Percentiles rank a stretch among this genome's conserved stretches.
Conservation (phyloP, 2,888 invertebrate species). For the Pemphredon lugubris region DNA sequence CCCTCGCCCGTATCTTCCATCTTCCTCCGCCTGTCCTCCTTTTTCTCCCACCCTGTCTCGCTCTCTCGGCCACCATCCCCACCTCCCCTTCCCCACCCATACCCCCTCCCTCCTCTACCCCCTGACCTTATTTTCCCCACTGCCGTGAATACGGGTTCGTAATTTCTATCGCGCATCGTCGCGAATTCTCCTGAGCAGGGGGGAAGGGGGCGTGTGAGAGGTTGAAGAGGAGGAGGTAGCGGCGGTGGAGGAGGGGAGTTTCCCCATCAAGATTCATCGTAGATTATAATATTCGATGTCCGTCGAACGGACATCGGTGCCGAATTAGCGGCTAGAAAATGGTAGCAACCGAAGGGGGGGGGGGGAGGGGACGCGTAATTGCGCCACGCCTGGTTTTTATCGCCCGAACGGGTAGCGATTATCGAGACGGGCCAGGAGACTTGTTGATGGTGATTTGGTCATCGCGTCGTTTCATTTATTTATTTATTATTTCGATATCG, state of each 20-base stretch:
- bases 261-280: conserved; percentile 59
- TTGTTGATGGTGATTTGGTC: no score
- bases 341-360: conserved; percentile 52
- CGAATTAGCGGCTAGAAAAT: conserved; percentile 66
- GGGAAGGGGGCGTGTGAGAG: conserved; percentile 15
- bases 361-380: conserved; percentile 44
- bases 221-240: conserved; percentile 17
- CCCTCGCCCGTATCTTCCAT: conserved; percentile 29
- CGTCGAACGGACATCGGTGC: conserved; percentile 57
- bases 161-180: conserved; percentile 48
- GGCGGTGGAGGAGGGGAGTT: conserved; percentile 49
- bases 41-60: conserved; percentile 22
- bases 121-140: conserved; percentile 68
- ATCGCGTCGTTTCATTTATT: no score
- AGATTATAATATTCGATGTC: conserved; percentile 67
- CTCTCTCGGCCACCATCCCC: conserved; percentile 21
- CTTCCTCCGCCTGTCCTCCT: conserved; percentile 16
- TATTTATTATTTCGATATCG: neutral
- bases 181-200: conserved; percentile 43
- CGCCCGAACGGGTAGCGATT: conserved; percentile 9
- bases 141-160: conserved; percentile 35
- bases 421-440: neutral
- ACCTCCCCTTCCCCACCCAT: conserved; percentile 24
- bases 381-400: conserved; percentile 48
- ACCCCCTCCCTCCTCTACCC: conserved; percentile 47